Conservation (phyloP, 2,888 invertebrate genomes). For the Anagyrus pseudococci region DNA sequence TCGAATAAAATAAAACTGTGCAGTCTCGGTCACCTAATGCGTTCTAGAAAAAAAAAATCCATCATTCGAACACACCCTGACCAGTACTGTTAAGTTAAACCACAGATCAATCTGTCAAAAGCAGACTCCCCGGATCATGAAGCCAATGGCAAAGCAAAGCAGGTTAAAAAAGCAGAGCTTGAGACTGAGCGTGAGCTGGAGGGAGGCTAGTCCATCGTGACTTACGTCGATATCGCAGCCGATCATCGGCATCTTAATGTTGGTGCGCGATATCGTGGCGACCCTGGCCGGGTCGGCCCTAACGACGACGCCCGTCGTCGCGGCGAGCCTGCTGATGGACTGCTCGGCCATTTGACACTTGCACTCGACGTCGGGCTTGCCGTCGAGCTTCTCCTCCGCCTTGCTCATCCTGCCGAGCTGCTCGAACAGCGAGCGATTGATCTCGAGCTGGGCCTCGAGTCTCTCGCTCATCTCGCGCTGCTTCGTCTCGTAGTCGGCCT, state of each 20-base stretch:
- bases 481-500: slow-evolving; percentile 42
- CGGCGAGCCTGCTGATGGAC: slow-evolving; percentile 1
- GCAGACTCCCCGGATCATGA: too few species aligned
- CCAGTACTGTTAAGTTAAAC: too few species aligned
- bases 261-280: slow-evolving; percentile 19
- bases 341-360: slow-evolving; percentile 13
- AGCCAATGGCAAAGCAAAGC: slow-evolving; percentile 2
- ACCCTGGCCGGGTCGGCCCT: neutral
- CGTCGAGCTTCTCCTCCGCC: slow-evolving; percentile 17
- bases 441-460: slow-evolving; percentile 42
- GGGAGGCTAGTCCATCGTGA: neutral
- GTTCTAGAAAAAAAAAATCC: too few species aligned
- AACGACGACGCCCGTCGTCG: neutral
- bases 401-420: slow-evolving; percentile 35
- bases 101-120: too few species aligned
- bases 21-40: too few species aligned
- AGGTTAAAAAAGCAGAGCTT: slow-evolving; percentile 1
- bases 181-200: neutral
- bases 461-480: slow-evolving; percentile 41
- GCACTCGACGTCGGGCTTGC: slow-evolving; percentile 14
- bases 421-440: slow-evolving; percentile 41
- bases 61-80: too few species aligned
- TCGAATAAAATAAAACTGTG: too few species aligned
- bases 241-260: slow-evolving; percentile 4
- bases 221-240: slow-evolving; percentile 26